Conservation (phyloP, 2,113 vertebrate genomes). For the Grallaria varia region DNA sequence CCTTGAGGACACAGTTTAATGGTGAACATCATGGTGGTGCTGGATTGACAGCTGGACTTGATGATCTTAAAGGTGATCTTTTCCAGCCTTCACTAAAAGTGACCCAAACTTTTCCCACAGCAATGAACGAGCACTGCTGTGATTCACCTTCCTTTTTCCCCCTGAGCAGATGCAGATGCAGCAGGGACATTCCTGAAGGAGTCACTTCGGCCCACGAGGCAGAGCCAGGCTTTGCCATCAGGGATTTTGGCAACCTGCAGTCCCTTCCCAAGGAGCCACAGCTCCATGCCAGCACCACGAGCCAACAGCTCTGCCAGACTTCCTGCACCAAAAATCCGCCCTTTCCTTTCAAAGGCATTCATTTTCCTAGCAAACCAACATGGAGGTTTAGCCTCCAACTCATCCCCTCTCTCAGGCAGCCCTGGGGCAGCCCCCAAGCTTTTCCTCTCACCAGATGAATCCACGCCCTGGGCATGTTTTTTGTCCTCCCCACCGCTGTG, state of each 20-base stretch:
- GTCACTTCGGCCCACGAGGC: not conserved
- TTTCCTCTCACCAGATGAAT: too few species aligned
- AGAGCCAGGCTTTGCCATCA: not conserved
- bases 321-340: too few species aligned
- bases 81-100: not conserved
- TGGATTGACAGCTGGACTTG: not conserved
- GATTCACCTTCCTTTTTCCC: not conserved
- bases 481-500: not conserved
- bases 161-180: not conserved
- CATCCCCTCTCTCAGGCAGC: too few species aligned
- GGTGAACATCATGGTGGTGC: not conserved
- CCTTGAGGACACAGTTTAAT: accelerated
- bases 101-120: not conserved
- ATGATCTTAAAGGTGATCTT: not conserved
- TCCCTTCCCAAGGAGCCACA: not conserved
- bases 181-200: not conserved
- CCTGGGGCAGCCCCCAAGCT: too few species aligned
- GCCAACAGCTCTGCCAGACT: too few species aligned
- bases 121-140: not conserved
- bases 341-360: too few species aligned
- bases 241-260: not conserved
- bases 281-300: not conserved
- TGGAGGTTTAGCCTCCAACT: too few species aligned
- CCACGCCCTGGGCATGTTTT: not conserved
- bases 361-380: too few species aligned